A percentile compares a stretch with the other conserved stretches of the same genome.
phyloP scores from a whole-genome alignment of 2,888 invertebrate species.

The Hydraecia micacea region DNA sequence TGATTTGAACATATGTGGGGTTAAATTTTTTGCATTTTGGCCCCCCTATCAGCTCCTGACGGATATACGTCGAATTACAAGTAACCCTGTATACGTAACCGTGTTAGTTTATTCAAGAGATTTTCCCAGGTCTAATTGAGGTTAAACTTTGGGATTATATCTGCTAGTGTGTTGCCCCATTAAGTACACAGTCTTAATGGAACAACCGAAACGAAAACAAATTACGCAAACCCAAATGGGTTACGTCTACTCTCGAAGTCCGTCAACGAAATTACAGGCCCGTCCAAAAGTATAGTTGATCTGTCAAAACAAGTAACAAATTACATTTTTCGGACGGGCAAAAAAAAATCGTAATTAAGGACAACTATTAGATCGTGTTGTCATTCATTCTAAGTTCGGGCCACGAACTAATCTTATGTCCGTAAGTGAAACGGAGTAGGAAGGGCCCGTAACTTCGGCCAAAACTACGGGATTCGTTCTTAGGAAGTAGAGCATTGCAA shows the following conservation, averaged over 20 bases:
- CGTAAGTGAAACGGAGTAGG: neutral
- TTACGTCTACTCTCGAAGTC: neutral
- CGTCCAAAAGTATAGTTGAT: no score
- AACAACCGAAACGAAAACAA: neutral
- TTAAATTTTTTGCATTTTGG: no score
- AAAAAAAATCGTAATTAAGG: neutral
- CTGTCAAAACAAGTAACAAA: no score
- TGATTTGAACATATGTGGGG: no score
- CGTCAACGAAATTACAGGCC: neutral
- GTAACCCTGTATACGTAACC: slow-evolving; percentile 16
- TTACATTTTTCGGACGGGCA: neutral
- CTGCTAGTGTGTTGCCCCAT: neutral
- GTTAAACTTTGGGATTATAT: neutral
- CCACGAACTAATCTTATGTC: no score
- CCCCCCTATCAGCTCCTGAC: no score
- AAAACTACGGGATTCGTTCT: neutral
- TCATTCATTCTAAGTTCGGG: neutral
- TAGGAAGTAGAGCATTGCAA: neutral
- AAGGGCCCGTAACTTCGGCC: neutral
- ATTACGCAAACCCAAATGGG: neutral
- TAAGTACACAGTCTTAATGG: neutral
- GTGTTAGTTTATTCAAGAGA: neutral
- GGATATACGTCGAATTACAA: no score
- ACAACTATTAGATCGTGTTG: neutral
- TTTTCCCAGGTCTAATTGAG: slow-evolving; percentile 7